These are phyloP conservation scores for Tenthredo mesomela DNA, from an alignment of 2,888 invertebrate genomes.

Conservation along the genomic window DNA sequence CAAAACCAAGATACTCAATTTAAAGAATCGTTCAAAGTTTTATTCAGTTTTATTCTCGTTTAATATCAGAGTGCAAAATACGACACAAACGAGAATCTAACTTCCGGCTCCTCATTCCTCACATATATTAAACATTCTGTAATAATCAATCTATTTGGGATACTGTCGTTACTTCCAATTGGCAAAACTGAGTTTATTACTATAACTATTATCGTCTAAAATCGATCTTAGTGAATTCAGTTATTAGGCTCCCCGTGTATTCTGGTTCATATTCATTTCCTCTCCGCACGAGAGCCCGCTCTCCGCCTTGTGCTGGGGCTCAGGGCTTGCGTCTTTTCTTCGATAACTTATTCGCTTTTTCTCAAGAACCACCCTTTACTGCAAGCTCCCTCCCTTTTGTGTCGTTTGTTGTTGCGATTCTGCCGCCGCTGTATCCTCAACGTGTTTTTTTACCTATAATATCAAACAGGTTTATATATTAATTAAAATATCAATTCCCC, in stretches of 20 bases:
- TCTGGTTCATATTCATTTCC: constrained; percentile 7
- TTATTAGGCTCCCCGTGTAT: constrained; percentile 12
- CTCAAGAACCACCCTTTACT: constrained; percentile 66
- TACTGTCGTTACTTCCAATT: constrained; percentile 29
- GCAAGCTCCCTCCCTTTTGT: constrained; percentile 74
- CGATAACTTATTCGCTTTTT: constrained; percentile 11
- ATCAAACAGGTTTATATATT: constrained; percentile 18
- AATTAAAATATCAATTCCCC: no score
- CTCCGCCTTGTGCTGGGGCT: constrained; percentile 21
- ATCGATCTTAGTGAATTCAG: constrained; percentile 40
- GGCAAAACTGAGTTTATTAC: constrained; percentile 22
- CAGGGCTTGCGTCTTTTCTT: constrained; percentile 23
- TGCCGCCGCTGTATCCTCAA: constrained; percentile 73
- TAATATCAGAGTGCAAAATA: not conserved
- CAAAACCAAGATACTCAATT: not conserved
- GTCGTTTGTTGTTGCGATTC: constrained; percentile 71
- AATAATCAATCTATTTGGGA: constrained; percentile 6
- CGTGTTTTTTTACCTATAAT: constrained; percentile 76
- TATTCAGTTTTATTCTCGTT: constrained; percentile 3
- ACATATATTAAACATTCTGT: constrained; percentile 12
- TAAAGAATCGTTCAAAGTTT: not conserved
- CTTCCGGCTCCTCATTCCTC: not conserved
- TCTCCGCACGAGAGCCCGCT: constrained; percentile 17
- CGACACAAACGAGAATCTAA: not conserved
- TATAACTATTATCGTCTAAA: constrained; percentile 38